Percentiles rank a stretch among this genome's conserved stretches.
phyloP scores from a whole-genome alignment of 2,797 vertebrate genomes.

The Vespertilio murinus region DNA sequence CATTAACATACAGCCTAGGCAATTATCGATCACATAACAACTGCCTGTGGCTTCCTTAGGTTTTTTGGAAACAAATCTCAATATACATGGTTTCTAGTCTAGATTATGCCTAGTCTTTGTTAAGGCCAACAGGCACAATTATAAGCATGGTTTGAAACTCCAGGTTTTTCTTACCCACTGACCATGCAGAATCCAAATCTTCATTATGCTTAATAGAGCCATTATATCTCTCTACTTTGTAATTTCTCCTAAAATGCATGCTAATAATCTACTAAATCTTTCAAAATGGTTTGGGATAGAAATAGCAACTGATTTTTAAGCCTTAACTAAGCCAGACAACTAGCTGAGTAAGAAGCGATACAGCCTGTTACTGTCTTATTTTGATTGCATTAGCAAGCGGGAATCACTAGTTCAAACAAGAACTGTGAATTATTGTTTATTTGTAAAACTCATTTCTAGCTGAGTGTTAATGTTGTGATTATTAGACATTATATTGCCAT shows the following conservation, averaged over 20 bases:
- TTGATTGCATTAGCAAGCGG: conserved; percentile 18
- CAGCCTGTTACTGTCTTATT: not conserved
- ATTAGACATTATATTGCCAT: not conserved
- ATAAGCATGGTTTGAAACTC: conserved; percentile 60
- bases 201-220: conserved; percentile 59
- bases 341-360: conserved; percentile 11
- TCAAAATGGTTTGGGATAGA: conserved; percentile 56
- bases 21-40: conserved; percentile 6
- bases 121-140: conserved; percentile 27
- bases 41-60: not conserved
- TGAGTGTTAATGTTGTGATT: not conserved
- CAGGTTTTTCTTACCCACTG: conserved; percentile 63
- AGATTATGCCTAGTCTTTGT: not conserved
- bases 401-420: conserved; percentile 20
- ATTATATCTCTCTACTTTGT: conserved; percentile 59
- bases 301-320: conserved; percentile 44
- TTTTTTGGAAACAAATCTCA: not conserved
- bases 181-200: conserved; percentile 57
- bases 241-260: conserved; percentile 54
- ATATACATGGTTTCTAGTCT: not conserved
- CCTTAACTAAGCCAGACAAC: conserved; percentile 12
- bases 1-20: not conserved
- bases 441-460: not conserved
- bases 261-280: conserved; percentile 45
- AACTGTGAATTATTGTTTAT: not conserved